These are phyloP conservation scores for Diarsia brunnea DNA, from an alignment of 2,888 invertebrate genomes.

Conservation along the genomic window DNA sequence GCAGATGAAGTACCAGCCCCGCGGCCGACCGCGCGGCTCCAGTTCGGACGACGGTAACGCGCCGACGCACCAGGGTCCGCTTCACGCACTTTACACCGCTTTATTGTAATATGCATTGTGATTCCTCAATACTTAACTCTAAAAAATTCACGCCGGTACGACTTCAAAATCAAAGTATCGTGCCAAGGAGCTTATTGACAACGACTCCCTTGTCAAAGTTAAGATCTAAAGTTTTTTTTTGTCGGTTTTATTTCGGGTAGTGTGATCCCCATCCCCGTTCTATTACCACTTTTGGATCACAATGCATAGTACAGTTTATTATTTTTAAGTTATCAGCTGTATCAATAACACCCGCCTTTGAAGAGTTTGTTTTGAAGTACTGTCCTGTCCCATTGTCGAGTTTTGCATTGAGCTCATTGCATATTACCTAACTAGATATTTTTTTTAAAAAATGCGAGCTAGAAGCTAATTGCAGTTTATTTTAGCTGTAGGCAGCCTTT, in stretches of 20 bases:
- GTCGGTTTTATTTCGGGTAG: too few relatives aligned
- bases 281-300: slow-evolving; percentile 38
- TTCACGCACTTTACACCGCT: slow-evolving; percentile 57
- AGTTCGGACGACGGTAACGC: slow-evolving; percentile 98
- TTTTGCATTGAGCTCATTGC: slow-evolving; percentile 28
- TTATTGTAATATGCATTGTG: slow-evolving; percentile 49
- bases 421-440: slow-evolving; percentile 28
- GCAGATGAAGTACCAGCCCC: slow-evolving; percentile 99
- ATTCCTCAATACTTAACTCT: slow-evolving; percentile 3
- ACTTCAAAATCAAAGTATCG: too few relatives aligned
- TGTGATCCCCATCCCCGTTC: too few relatives aligned
- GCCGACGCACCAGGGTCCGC: slow-evolving; percentile 79
- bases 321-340: slow-evolving; percentile 59
- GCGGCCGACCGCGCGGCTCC: slow-evolving; percentile 97
- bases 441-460: slow-evolving; percentile 17
- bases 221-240: too few relatives aligned
- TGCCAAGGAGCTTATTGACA: too few relatives aligned
- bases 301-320: slow-evolving; percentile 54
- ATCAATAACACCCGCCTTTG: slow-evolving; percentile 29
- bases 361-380: slow-evolving; percentile 24
- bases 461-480: slow-evolving; percentile 36
- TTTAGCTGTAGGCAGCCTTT: slow-evolving; percentile 6
- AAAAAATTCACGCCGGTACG: too few relatives aligned
- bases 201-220: too few relatives aligned
- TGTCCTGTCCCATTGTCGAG: slow-evolving; percentile 28